Conservation (phyloP, 1,140 invertebrate genomes). For the Plodia interpunctella region DNA sequence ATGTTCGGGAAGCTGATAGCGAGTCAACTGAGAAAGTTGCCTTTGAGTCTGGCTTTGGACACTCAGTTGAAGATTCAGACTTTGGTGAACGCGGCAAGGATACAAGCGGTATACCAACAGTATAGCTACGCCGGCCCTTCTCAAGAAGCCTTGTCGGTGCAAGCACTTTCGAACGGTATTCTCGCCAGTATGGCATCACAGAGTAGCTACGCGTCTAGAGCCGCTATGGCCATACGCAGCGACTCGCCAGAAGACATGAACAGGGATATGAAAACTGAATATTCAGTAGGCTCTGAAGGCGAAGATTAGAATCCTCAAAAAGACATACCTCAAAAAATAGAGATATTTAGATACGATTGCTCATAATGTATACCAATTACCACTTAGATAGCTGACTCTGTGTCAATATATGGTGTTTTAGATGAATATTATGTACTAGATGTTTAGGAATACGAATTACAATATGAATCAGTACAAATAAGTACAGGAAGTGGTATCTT, state of each 20-base stretch:
- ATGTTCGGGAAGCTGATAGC: constrained; percentile 72
- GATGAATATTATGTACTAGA: constrained; percentile 17
- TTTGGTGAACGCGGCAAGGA: constrained; percentile 66
- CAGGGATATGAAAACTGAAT: constrained; percentile 56
- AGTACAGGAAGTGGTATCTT: not conserved
- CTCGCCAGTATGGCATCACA: constrained; percentile 62
- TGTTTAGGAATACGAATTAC: constrained; percentile 10
- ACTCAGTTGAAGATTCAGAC: constrained; percentile 72
- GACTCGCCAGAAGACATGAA: constrained; percentile 61
- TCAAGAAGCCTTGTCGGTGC: constrained; percentile 63
- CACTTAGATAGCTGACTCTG: constrained; percentile 12
- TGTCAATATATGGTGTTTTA: constrained; percentile 18
- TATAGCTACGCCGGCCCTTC: constrained; percentile 68
- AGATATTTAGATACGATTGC: constrained; percentile 18
- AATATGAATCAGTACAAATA: constrained; percentile 14
- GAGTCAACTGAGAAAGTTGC: constrained; percentile 64
- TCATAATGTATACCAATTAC: constrained; percentile 24
- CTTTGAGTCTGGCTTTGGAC: constrained; percentile 64
- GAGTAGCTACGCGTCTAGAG: constrained; percentile 46
- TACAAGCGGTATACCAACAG: constrained; percentile 70
- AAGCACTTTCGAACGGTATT: constrained; percentile 67
- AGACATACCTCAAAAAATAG: constrained; percentile 25
- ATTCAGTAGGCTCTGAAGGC: constrained; percentile 53
- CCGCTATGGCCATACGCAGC: constrained; percentile 47
- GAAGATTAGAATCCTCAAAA: constrained; percentile 41